Base-by-base conservation (phyloP, 1,140 invertebrate genomes). In the Magallana angulata region DNA sequence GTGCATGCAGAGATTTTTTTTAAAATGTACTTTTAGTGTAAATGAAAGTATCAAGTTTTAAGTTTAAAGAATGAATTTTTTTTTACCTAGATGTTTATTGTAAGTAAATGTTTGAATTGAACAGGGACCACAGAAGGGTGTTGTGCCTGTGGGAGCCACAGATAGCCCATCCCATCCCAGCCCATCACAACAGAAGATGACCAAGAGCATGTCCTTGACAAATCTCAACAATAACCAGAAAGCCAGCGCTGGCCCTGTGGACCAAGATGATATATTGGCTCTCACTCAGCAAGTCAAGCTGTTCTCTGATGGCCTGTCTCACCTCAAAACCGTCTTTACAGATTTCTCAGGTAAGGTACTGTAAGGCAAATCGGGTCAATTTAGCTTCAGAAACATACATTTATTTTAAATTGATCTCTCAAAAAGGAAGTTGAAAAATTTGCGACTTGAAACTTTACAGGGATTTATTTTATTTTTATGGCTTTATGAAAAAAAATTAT, bases 211-310 rank as follows among this genome's bases (percentile, higher is more conserved):
- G 48, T 93, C 92, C 5, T 76, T 93, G 18, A 90, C 90, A 58
- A 92, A 91, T 86, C 92, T 93, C 16, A 87, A 89, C 24, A 92
- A 89, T 62, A 87, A 89, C 24, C 85, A 82, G n/a, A 64, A 82
- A 48, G 71, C 84, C 30, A 86, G 87, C 80, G 81, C 86, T 18
- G 71, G 87, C 30, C 90, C 95, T 48, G 93, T 95, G 57, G 95
- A 95, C 89, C 95, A 96, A 85, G 95, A 96, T 90, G 95, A 96
- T 87, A 96, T 96, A 59, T 93, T 95, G 16, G 94, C 94, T n/a
- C 93, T 96, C 16, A 96, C 96, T 0, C 95, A 96, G 30, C 94
- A 96, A 90, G 95, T 96, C 68, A 94, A 95, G 82, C 93, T 91
- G 57, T 96, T 96, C 91, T 95, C 96, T 87, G 96, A 96, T 89